Evolutionary conservation across 64 coral and sea anemone species (phyloP).

Genomic region (Actinia tenebrosa): DNA sequence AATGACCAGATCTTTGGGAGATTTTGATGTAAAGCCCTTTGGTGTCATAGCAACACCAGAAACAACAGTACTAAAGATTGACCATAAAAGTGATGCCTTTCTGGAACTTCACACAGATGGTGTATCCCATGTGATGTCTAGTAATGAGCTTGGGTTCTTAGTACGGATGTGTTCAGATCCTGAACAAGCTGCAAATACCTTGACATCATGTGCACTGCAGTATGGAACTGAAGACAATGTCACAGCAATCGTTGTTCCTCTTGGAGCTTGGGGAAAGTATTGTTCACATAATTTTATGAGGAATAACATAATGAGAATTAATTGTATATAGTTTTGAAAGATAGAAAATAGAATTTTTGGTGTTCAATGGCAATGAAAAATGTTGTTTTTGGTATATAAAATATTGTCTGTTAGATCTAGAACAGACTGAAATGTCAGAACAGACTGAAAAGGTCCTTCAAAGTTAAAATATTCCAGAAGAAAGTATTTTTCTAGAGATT

Average conservation of each 20-base stretch:
- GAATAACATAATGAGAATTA: conserved; percentile 51
- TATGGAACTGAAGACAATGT: conserved; percentile 92
- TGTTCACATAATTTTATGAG: conserved; percentile 23
- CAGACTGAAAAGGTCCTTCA: no score
- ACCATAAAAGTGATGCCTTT: conserved; percentile 74
- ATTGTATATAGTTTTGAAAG: conserved; percentile 26
- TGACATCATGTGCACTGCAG: conserved; percentile 83
- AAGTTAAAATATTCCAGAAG: no score
- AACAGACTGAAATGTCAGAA: no score
- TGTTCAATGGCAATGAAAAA: no score
- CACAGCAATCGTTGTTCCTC: conserved; percentile 81
- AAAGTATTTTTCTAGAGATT: no score
- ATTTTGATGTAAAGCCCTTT: conserved; percentile 89
- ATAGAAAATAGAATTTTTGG: no score
- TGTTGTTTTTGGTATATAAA: no score
- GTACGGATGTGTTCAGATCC: conserved; percentile 72
- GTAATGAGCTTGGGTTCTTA: conserved; percentile 55
- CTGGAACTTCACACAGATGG: conserved; percentile 88
- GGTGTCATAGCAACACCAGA: conserved; percentile 90
- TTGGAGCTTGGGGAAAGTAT: conserved; percentile 67
- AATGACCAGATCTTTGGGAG: conserved; percentile 92
- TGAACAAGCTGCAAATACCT: conserved; percentile 55
- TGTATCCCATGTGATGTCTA: conserved; percentile 80
- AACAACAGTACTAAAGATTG: conserved; percentile 46
- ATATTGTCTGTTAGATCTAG: no score